A percentile compares a stretch with the other conserved stretches of the same genome.
phyloP scores from a whole-genome alignment of 2,888 invertebrate species.

The Oeneis ivallda region DNA sequence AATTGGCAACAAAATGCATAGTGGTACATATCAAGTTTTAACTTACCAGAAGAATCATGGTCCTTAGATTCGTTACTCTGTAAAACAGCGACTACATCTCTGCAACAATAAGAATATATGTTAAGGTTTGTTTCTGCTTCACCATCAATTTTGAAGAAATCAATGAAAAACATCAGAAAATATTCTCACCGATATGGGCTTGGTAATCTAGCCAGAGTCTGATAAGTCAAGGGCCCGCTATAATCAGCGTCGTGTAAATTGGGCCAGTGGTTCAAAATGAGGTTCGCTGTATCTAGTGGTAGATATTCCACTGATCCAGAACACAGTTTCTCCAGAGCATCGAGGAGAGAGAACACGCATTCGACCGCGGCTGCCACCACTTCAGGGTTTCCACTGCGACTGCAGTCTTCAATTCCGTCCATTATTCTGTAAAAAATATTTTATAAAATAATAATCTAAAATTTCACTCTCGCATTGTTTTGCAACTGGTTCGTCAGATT shows the following conservation, averaged over 20 bases:
- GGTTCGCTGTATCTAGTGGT: constrained; percentile 56
- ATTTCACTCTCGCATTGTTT: not conserved
- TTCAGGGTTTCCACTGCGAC: constrained; percentile 89
- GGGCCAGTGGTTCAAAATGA: constrained; percentile 85
- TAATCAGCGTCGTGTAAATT: constrained; percentile 89
- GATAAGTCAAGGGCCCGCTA: constrained; percentile 91
- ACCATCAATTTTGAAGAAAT: not conserved
- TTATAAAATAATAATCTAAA: too few species aligned
- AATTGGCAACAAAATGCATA: too few species aligned
- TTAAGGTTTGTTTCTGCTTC: not conserved
- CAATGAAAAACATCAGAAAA: not conserved
- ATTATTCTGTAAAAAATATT: constrained; percentile 86
- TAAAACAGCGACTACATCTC: constrained; percentile 86
- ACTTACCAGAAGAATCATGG: constrained; percentile 74
- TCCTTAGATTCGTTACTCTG: constrained; percentile 85
- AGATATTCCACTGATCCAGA: constrained; percentile 83
- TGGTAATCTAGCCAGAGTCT: constrained; percentile 90
- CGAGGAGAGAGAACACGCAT: constrained; percentile 90
- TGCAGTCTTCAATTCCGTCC: constrained; percentile 96
- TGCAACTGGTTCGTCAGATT: too few species aligned
- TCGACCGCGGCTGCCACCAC: constrained; percentile 91
- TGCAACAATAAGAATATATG: constrained; percentile 49
- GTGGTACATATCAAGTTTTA: not conserved
- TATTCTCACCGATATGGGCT: constrained; percentile 86
- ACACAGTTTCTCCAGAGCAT: constrained; percentile 91